These are phyloP conservation scores for Trichogramma evanescens DNA, from an alignment of 2,888 invertebrate genomes.

Conservation along the genomic window DNA sequence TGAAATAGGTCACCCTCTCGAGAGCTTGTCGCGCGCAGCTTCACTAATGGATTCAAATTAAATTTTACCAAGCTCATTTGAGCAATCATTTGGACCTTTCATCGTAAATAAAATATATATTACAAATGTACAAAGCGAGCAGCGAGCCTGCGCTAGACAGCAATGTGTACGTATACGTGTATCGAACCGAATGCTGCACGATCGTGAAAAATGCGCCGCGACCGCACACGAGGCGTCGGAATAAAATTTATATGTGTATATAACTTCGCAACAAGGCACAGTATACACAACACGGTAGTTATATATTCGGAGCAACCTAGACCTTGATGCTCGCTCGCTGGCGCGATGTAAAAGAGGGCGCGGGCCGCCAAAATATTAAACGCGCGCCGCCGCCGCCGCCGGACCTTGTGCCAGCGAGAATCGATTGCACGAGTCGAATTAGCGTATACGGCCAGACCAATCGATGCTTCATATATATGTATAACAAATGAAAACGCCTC, in stretches of 20 bases:
- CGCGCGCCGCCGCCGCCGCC: not conserved
- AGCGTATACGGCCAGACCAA: not conserved
- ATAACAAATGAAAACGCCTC: too few species aligned
- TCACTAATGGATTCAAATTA: slow-evolving; percentile 4
- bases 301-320: not conserved
- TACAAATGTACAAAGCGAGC: too few species aligned
- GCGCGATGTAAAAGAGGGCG: not conserved
- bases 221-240: too few species aligned
- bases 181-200: too few species aligned
- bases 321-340: not conserved
- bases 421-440: slow-evolving; percentile 2
- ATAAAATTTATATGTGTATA: too few species aligned
- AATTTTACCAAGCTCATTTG: slow-evolving; percentile 5
- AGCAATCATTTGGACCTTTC: slow-evolving; percentile 7
- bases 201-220: too few species aligned
- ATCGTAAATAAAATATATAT: too few species aligned
- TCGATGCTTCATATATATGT: not conserved
- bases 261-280: too few species aligned
- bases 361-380: not conserved
- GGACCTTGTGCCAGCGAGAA: not conserved
- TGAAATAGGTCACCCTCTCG: too few species aligned
- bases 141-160: too few species aligned
- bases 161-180: too few species aligned
- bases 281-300: too few species aligned
- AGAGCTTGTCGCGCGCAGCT: not conserved